Evolutionary conservation across 2,113 vertebrate genomes (phyloP).

Genomic region (Chaenogobius annularis): DNA sequence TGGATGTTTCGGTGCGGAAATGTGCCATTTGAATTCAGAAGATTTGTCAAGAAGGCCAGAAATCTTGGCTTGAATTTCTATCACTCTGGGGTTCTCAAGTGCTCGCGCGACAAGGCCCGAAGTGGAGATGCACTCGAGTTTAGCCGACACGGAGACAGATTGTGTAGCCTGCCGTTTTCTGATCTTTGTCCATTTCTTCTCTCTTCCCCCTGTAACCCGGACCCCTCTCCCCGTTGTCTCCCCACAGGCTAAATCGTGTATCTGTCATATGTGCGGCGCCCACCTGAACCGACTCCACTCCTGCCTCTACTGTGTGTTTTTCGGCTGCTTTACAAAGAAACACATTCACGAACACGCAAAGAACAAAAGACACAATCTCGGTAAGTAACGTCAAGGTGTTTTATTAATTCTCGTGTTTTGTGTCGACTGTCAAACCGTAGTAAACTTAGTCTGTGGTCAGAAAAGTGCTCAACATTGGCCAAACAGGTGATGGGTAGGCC

Average conservation of each 20-base stretch:
- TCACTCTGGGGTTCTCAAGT: conserved; percentile 23
- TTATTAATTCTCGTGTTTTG: not conserved
- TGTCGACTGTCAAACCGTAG: not conserved
- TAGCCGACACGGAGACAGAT: conserved; percentile 22
- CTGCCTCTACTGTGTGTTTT: conserved; percentile 98
- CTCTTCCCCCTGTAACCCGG: not conserved
- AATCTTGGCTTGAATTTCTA: conserved; percentile 27
- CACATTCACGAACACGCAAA: conserved; percentile 99
- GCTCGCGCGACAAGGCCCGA: conserved; percentile 35
- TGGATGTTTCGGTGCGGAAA: conserved; percentile 37
- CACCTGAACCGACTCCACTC: conserved; percentile 95
- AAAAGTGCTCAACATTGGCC: too few species aligned
- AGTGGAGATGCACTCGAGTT: conserved; percentile 41
- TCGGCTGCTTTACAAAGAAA: conserved; percentile 98
- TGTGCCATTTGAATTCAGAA: conserved; percentile 34
- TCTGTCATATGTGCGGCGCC: conserved; percentile 79
- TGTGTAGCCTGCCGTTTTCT: conserved; percentile 32
- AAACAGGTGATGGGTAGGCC: too few species aligned
- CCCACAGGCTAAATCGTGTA: conserved; percentile 77
- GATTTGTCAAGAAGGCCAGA: conserved; percentile 47
- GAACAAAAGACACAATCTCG: conserved; percentile 96
- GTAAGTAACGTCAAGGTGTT: conserved; percentile 77
- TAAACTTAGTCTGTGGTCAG: too few species aligned
- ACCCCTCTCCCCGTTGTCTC: conserved; percentile 12
- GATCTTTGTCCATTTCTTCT: conserved; percentile 11